Base-by-base conservation (phyloP, 2,888 invertebrate species). In the Hedychridium roseum region DNA sequence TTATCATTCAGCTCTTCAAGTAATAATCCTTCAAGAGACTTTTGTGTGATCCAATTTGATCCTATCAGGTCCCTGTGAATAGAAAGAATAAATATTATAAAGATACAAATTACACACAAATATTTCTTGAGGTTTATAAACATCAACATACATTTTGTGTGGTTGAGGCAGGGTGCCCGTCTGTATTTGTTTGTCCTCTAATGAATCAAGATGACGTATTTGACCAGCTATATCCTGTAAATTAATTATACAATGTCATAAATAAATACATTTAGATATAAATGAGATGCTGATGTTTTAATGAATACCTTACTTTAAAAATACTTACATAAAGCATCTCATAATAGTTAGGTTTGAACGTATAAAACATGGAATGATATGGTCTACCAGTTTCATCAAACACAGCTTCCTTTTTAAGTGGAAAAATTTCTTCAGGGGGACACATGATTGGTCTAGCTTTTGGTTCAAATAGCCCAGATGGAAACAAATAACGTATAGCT, bases 401-500 rank as follows among this genome's bases (percentile, higher is more conserved):
- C 77, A 94, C 90, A 2, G 94, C 94, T 30, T 88, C 92, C 81
- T 94, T 94, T 47, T 86, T 84, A 26, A 85, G 83, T 1, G 92
- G 91, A 79, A 90, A 93, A n/a, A 94, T 82, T 80, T 92, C 88
- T 68, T 89, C 88, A 17, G 98, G 97, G 16, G 91, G 90, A 73
- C 88, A 89, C 93, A 99, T 91, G 11, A 90, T 79, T 0, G 99
- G 98, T 41, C 93, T 84, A 0, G 97, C 96, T 63, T 84, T 85
- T 60, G 86, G 87, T 43, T 94, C 92, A 74, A 85, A 93, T 42
- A 99, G 81, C 3, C 95, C 97, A 48, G 97, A 97, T 3, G 99
- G 99, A 69, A 99, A 91, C n/a, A 99, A 81, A 80, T 99, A 99
- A 56, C 86, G 85, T 64, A 99, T 93, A 2, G 97, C 91, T 73